A percentile compares a stretch with the other conserved stretches of the same genome.
Evolutionary conservation across 1,140 invertebrate genomes (phyloP).

Genomic region (Tribolium castaneum): DNA sequence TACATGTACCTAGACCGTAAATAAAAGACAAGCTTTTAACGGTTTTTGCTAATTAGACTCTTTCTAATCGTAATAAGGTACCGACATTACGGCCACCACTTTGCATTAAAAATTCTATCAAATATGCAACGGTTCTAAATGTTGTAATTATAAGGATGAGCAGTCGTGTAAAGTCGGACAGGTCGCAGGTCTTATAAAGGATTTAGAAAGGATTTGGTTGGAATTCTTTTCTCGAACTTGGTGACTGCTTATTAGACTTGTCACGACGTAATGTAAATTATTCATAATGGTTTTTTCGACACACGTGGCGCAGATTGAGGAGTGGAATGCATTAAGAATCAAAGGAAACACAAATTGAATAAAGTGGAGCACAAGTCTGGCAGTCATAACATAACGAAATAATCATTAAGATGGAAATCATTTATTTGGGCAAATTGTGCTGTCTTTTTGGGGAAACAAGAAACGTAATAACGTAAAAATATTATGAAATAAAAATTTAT

Average conservation of each 20-base stretch:
- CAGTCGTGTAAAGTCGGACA: background rate
- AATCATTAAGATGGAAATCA: background rate
- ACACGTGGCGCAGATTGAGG: background rate
- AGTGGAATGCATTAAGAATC: background rate
- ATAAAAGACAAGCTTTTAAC: slow-evolving; percentile 25
- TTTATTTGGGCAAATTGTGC: background rate
- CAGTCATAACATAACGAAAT: background rate
- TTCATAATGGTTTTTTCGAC: background rate
- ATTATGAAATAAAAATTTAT: background rate
- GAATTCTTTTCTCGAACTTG: no score
- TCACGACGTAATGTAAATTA: background rate
- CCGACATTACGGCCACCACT: slow-evolving; percentile 4
- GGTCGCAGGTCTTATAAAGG: no score
- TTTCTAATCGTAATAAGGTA: slow-evolving; percentile 3
- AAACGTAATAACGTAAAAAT: background rate
- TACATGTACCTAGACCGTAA: slow-evolving; percentile 13
- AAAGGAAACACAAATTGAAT: background rate
- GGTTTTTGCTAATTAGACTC: slow-evolving; percentile 16
- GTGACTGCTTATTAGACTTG: background rate
- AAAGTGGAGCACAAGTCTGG: background rate
- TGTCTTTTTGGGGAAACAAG: background rate
- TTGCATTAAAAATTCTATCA: background rate
- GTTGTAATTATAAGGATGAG: background rate
- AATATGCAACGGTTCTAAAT: background rate
- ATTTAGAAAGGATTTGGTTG: no score